phyloP scores from a whole-genome alignment of 2,888 invertebrate genomes.

The Temnothorax ravouxi region DNA sequence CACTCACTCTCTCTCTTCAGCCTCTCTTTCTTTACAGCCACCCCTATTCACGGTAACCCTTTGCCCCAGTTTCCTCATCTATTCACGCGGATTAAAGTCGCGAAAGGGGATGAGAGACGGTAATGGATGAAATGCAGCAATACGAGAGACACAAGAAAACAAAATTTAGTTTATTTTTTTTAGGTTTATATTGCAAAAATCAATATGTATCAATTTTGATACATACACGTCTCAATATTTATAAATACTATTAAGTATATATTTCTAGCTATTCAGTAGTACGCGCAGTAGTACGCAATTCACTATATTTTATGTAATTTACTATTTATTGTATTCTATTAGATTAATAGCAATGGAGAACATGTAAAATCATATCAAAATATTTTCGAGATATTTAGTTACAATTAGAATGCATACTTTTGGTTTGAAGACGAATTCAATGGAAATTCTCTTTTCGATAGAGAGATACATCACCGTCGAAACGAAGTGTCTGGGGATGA shows the following conservation, averaged over 20 bases:
- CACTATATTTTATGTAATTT: background rate
- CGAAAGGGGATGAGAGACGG: constrained; percentile 37
- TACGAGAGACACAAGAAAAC: constrained; percentile 11
- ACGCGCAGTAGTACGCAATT: background rate
- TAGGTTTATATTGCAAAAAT: background rate
- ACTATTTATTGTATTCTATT: background rate
- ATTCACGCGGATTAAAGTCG: constrained; percentile 57
- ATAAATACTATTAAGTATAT: background rate
- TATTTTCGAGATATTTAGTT: constrained; percentile 2
- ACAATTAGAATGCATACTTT: background rate
- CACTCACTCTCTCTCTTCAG: background rate
- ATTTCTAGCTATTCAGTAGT: background rate
- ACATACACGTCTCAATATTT: background rate
- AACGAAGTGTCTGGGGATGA: constrained; percentile 66
- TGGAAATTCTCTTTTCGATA: constrained; percentile 67
- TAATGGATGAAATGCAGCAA: constrained; percentile 38
- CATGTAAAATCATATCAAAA: background rate
- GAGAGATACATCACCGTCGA: constrained; percentile 61
- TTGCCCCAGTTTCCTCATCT: constrained; percentile 60
- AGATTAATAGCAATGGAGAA: background rate
- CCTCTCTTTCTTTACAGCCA: constrained; percentile 18
- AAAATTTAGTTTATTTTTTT: constrained; percentile 33
- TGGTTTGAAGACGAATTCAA: constrained; percentile 27
- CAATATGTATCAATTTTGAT: background rate
- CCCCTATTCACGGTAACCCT: constrained; percentile 63